Evolutionary conservation across 2,797 vertebrate species (phyloP).

Genomic region (Mus minutoides): DNA sequence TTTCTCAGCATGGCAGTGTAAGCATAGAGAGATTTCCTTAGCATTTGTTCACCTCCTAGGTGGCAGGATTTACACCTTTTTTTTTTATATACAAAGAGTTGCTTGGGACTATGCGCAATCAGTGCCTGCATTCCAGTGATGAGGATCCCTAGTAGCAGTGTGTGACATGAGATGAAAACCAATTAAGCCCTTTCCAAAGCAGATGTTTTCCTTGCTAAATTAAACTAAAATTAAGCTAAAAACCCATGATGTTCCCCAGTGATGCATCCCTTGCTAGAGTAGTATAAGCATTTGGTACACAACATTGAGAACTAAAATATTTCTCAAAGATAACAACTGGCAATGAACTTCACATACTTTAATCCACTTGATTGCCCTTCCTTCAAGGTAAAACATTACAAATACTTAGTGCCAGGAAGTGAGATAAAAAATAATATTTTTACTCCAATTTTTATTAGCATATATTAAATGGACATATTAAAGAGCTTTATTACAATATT

Average conservation of each 20-base stretch:
- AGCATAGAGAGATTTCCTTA: neutral
- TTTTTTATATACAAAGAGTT: neutral
- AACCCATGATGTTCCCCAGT: neutral
- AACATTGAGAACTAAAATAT: conserved; percentile 2
- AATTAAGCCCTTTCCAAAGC: conserved; percentile 37
- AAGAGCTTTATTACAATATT: neutral
- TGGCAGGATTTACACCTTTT: neutral
- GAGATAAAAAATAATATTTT: conserved; percentile 8
- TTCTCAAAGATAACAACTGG: conserved; percentile 10
- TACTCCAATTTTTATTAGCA: neutral
- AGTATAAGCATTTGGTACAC: neutral
- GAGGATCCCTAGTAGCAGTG: neutral
- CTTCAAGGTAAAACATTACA: neutral
- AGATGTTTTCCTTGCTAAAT: conserved; percentile 53
- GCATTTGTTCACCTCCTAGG: neutral
- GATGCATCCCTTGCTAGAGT: neutral
- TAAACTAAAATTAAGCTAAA: conserved; percentile 46
- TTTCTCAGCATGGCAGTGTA: too few species aligned
- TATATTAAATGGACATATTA: neutral
- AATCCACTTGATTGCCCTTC: neutral
- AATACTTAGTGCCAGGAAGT: neutral
- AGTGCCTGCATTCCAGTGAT: neutral
- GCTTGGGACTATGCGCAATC: neutral
- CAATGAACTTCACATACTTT: neutral
- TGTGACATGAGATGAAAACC: conserved; percentile 30